These are phyloP conservation scores for Rhynchonema sp. DNA, from an alignment of 2,888 invertebrate species.

Conservation along the genomic window DNA sequence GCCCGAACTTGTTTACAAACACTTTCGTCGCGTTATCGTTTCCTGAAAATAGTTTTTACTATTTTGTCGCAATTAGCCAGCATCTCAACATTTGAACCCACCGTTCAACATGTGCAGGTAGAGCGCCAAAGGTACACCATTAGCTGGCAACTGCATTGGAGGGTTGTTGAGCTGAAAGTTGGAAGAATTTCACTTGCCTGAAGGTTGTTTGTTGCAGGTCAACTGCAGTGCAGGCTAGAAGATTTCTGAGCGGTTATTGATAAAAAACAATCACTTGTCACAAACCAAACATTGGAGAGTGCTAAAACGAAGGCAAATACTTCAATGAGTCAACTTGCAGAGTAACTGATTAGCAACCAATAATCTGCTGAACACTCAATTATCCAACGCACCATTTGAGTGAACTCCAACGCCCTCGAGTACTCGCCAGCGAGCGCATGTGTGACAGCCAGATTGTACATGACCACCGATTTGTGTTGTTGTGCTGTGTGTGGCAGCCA, in stretches of 20 bases:
- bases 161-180: neutral
- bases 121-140: neutral
- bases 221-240: too few relatives aligned
- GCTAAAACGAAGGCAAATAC: too few relatives aligned
- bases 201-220: too few relatives aligned
- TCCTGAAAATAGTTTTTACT: neutral
- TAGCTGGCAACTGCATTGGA: neutral
- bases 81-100: too few relatives aligned
- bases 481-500: neutral
- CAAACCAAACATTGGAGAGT: too few relatives aligned
- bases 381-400: neutral
- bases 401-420: neutral
- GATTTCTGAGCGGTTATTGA: too few relatives aligned
- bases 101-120: neutral
- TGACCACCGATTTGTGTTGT: neutral
- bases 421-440: neutral
- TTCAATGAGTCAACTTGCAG: neutral
- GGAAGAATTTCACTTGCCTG: too few relatives aligned
- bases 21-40: neutral
- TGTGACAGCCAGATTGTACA: neutral
- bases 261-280: neutral
- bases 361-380: neutral
- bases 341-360: too few relatives aligned
- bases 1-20: neutral
- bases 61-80: too few relatives aligned